Conservation (phyloP, 2,888 invertebrate species). For the Amblyjoppa proteus region DNA sequence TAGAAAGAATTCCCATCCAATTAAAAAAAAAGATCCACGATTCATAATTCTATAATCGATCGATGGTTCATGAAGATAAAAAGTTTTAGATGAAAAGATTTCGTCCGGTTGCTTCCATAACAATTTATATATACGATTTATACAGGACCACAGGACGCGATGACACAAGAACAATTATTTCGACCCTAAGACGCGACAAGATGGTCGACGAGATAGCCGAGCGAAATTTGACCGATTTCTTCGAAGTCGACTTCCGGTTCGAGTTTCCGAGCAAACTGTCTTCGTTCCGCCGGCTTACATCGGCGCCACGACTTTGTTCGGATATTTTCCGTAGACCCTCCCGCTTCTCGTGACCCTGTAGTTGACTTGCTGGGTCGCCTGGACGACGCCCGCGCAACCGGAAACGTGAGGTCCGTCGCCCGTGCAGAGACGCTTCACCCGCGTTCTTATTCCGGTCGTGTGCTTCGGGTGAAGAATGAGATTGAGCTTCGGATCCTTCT, state of each 20-base stretch:
- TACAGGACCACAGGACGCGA: conserved; percentile 35
- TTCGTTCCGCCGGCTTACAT: conserved; percentile 37
- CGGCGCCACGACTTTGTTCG: conserved; percentile 72
- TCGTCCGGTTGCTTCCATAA: neutral
- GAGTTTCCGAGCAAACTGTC: neutral
- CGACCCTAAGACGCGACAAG: conserved; percentile 21
- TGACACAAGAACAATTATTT: conserved; percentile 34
- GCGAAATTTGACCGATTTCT: neutral
- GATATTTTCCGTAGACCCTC: conserved; percentile 82
- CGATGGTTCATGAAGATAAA: neutral
- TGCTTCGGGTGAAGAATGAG: conserved; percentile 73
- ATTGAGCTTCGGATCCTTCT: conserved; percentile 58
- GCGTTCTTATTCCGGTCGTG: conserved; percentile 74
- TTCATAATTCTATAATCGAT: neutral
- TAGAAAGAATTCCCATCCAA: too few relatives aligned
- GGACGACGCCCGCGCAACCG: conserved; percentile 67
- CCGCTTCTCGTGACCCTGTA: conserved; percentile 83
- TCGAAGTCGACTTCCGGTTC: neutral
- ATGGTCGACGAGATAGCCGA: conserved; percentile 15
- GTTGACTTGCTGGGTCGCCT: conserved; percentile 75
- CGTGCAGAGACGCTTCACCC: conserved; percentile 78
- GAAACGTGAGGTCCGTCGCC: conserved; percentile 79
- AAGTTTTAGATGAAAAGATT: neutral
- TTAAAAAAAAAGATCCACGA: too few relatives aligned
- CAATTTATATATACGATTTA: conserved; percentile 47